Conservation (phyloP, 2,113 vertebrate species). For the Myotis yumanensis region DNA sequence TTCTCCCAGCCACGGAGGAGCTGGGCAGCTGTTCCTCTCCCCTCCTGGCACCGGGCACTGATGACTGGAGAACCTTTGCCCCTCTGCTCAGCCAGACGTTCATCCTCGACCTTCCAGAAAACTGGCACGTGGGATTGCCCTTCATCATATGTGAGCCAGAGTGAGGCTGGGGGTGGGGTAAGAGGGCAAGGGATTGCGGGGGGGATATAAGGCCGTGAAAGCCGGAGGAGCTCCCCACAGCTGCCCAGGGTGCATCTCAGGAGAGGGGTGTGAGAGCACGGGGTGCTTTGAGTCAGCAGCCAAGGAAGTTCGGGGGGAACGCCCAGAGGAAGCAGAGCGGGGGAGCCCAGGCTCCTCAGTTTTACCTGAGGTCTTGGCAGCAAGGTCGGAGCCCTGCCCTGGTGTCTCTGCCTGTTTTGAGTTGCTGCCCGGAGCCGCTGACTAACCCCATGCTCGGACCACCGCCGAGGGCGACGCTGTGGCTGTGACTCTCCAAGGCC, state of each 20-base stretch:
- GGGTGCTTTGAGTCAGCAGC: accelerated
- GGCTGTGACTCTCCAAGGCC: accelerated
- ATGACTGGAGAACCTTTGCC: neutral
- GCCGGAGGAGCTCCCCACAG: neutral
- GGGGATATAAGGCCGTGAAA: accelerated
- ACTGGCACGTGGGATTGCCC: accelerated
- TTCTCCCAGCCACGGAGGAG: neutral
- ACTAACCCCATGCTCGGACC: accelerated
- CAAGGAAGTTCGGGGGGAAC: accelerated
- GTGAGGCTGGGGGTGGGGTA: accelerated
- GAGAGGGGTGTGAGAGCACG: neutral
- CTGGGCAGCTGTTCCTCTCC: neutral
- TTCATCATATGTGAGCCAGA: neutral
- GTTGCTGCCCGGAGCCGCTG: accelerated
- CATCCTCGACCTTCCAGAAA: neutral
- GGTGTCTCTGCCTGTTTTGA: accelerated
- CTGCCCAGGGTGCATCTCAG: accelerated
- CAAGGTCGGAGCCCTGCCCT: accelerated
- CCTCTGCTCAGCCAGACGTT: neutral
- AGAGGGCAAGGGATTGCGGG: too few relatives aligned
- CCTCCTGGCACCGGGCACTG: accelerated
- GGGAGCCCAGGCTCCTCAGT: accelerated
- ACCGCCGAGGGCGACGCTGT: accelerated
- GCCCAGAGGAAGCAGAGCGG: neutral
- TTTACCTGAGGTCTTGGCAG: neutral